Percentiles rank a stretch among this genome's conserved stretches.
Conservation (phyloP, 2,113 vertebrate species). For the Ameiurus melas region DNA sequence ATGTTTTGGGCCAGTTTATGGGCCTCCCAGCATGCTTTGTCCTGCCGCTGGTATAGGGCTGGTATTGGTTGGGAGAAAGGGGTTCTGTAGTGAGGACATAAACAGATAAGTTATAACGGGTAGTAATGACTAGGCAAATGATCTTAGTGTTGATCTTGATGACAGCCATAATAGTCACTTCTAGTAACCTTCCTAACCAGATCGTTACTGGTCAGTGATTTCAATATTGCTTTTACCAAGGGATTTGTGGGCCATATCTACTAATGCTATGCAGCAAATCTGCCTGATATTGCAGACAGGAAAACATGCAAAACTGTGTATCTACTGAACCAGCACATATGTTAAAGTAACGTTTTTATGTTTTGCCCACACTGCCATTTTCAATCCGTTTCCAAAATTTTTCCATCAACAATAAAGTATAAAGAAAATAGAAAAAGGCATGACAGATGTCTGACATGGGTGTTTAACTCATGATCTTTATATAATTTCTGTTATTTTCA, state of each 20-base stretch:
- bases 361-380: not conserved
- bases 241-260: constrained; percentile 1
- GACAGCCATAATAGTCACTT: not conserved
- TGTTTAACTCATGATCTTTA: not conserved
- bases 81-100: not conserved
- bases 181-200: not conserved
- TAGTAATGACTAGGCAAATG: constrained; percentile 5
- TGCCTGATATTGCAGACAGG: not conserved
- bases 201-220: not conserved
- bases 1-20: constrained; percentile 58
- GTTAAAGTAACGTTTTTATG: not conserved
- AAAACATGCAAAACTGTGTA: not conserved
- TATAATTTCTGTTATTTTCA: not conserved
- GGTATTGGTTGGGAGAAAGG: constrained; percentile 69
- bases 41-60: constrained; percentile 51
- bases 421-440: not conserved
- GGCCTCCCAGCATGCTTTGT: constrained; percentile 68
- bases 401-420: not conserved
- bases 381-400: not conserved
- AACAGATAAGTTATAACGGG: not conserved
- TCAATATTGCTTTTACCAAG: not conserved
- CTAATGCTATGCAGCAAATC: not conserved
- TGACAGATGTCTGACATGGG: not conserved
- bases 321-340: not conserved
- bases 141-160: not conserved